Evolutionary conservation across 2,797 vertebrate genomes (phyloP).

Genomic region (Pyrocephalus nanus): DNA sequence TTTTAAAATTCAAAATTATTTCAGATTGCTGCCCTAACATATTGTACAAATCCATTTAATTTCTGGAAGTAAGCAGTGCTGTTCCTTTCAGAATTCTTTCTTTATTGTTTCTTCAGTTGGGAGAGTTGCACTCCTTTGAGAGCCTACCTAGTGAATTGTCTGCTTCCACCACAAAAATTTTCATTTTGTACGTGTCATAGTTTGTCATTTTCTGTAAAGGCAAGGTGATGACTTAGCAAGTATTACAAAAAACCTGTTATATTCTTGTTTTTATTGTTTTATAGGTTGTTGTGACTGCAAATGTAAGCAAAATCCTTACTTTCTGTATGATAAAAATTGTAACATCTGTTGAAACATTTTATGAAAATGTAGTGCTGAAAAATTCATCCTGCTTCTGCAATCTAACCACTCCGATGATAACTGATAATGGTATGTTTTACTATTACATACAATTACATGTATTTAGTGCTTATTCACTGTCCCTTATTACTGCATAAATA

Average conservation of each 20-base stretch:
- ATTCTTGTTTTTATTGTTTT: background rate
- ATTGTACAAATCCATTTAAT: background rate
- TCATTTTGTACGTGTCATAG: background rate
- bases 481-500: background rate
- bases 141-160: background rate
- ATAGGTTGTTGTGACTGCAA: slow-evolving; percentile 42
- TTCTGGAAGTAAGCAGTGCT: background rate
- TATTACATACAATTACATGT: background rate
- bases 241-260: background rate
- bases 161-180: background rate
- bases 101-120: background rate
- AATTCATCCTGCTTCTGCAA: slow-evolving; percentile 67
- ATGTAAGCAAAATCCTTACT: background rate
- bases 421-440: slow-evolving; percentile 63
- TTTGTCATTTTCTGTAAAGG: background rate
- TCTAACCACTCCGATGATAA: background rate
- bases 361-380: slow-evolving; percentile 11
- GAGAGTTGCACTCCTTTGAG: background rate
- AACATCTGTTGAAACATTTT: slow-evolving; percentile 57
- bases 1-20: background rate
- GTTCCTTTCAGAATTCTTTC: background rate
- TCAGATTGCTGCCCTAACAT: background rate
- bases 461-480: background rate
- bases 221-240: background rate
- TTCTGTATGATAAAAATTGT: slow-evolving; percentile 68